Evolutionary conservation across 1,140 invertebrate species (phyloP), one percentile per base, ranked within the genome.

Genomic region (Idris sp.): DNA sequence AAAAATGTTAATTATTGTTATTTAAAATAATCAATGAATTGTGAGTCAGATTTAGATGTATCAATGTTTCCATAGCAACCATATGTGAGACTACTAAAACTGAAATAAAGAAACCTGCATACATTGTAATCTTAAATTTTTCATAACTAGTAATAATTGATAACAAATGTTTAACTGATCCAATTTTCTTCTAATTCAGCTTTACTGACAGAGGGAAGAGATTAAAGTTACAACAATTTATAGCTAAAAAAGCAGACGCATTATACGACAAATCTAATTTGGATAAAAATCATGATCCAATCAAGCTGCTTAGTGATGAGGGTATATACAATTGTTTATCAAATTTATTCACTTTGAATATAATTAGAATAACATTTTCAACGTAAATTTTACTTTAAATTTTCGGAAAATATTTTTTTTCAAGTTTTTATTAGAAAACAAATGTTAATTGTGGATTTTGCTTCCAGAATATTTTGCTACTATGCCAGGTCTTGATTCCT

Each of bases 401-500:
- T n/a, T n/a, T n/a, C n/a, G n/a, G n/a, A n/a, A n/a, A n/a, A n/a
- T n/a, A n/a, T n/a, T n/a, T n/a, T n/a, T n/a, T n/a, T n/a, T n/a
- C n/a, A n/a, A n/a, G n/a, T n/a, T n/a, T n/a, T n/a, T n/a, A n/a
- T n/a, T n/a, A n/a, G n/a, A n/a, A n/a, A n/a, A n/a, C n/a, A n/a
- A n/a, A n/a, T n/a, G n/a, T n/a, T n/a, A n/a, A n/a, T n/a, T n/a
- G n/a, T n/a, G n/a, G n/a, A n/a, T n/a, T n/a, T n/a, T n/a, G n/a
- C n/a, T n/a, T 90, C 25, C 86, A 92, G 94, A 94, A 87, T 90
- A 91, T 83, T 95, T 91, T 90, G 93, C 93, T 33, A 89, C 94
- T 43, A 92, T 96, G 89, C 95, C 95, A 62, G 94, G 95, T 0
- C 91, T 94, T 84, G 96, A 97, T 87, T 91, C 91, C 33, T 97